Conservation (phyloP, 2,113 vertebrate genomes). For the Protobothrops flavoviridis region DNA sequence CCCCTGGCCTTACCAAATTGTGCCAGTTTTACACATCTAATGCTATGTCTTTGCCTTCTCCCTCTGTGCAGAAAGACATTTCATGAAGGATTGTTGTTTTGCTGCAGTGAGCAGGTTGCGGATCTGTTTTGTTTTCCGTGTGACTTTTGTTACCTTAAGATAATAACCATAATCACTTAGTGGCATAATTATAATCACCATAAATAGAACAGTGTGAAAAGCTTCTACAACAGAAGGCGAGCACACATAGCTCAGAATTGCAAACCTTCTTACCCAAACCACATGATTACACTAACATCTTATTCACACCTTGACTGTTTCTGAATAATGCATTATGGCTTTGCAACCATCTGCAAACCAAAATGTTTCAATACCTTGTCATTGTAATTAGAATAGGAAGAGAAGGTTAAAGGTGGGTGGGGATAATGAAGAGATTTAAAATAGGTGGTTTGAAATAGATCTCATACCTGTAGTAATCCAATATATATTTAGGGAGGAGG, state of each 20-base stretch:
- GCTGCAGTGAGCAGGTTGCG: background rate
- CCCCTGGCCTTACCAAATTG: background rate
- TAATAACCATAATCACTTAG: background rate
- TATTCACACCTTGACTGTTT: background rate
- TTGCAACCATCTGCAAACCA: background rate
- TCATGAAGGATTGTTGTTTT: background rate
- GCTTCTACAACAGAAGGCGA: background rate
- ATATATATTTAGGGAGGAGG: background rate
- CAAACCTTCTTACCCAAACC: background rate
- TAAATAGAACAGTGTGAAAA: background rate
- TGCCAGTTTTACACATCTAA: background rate
- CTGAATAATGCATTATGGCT: background rate
- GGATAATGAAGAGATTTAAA: background rate
- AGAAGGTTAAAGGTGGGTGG: background rate
- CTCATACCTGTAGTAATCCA: background rate
- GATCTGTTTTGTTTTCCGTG: background rate
- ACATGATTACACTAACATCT: background rate
- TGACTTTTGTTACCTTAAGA: background rate
- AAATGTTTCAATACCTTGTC: background rate
- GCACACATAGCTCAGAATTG: background rate
- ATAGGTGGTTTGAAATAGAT: background rate
- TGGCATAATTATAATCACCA: background rate
- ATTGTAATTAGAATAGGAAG: background rate
- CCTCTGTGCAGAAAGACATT: background rate
- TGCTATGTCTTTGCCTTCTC: background rate